Evolutionary conservation across 1,140 invertebrate genomes (phyloP), one percentile per base, ranked within the genome.

Genomic region (Tetramorium parvispinum): DNA sequence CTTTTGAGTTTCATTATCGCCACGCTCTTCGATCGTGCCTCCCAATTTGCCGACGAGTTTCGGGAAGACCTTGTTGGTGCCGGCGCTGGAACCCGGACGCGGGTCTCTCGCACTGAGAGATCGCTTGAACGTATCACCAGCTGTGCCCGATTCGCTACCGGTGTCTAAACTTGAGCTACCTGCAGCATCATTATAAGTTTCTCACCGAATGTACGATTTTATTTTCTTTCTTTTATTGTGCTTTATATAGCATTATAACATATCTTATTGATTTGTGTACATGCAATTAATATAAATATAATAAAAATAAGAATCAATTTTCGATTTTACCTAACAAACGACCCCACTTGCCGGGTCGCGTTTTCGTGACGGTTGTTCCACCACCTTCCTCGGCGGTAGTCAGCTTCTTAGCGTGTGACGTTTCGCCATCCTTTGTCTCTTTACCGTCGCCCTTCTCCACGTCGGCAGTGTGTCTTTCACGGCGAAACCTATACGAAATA

Each of bases 11-110:
- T 93, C 91, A 61, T 94, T 93, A 10, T 96, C 95, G 1, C 96
- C 96, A 53, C 97, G 96, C 93, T 98, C 98, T 89, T 98, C 98
- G 85, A 98, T 98, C 16, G 98, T 98, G 89, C 98, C 94, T 96
- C 92, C 97, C 92, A 91, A 96, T 87, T 97, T 97, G 27, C 96
- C 96, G 65, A 97, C 96, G 65, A 97, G 95, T 91, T 98, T 97
- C 63, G 97, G 97, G 95, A 97, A 97, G 87, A 97, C 96, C 95
- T 97, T 97, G 93, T 97, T 97, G 77, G 96, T 96, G 89, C 96
- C 95, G 86, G 95, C 94, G 90, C 95, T 95, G 75, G 95, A 95
- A 89, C 95, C 95, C 46, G 95, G 94, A 88, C 95, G 94, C 63
- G 96, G 96, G 92, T 97, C 97, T 89, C 96, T 96, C 65, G 97